Evolutionary conservation across 2,888 invertebrate species (phyloP), one percentile per base, ranked within the genome.

Genomic region (Megastigmus dorsalis): DNA sequence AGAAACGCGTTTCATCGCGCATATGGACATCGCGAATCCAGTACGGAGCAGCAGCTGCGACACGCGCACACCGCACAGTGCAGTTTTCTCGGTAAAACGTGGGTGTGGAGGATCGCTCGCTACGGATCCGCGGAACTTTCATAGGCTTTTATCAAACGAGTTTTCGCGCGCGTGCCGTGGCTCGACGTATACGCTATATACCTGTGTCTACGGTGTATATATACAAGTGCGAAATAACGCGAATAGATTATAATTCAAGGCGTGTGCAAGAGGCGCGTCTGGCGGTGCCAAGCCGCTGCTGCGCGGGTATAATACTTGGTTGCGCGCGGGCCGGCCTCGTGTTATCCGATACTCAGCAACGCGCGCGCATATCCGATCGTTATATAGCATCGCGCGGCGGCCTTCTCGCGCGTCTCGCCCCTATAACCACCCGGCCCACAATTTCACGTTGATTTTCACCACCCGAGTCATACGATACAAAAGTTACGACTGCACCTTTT

Each of bases 381-480:
- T 52, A 43, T 18, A 52, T 28, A n/a, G n/a, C n/a, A 43, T 36
- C 38, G 6, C 43, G 48, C 45, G n/a, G n/a, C 3, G 23, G 26
- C 50, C 26, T 28, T 33, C n/a, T n/a, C 33, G 52, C 59, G 63
- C 57, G 63, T 67, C 67, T 54, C 63, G 63, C 71, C 67, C 59
- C 63, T 65, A 74, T 74, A 48, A n/a, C n/a, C 52, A 36, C 28
- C n/a, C 54, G 65, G 33, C 48, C n/a, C 66, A 67, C 67, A 59
- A 75, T 65, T 70, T 62, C 65, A 63, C 60, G 71, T 76, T 71
- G 66, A 79, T 79, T 77, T 78, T 69, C 65, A 33, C 52, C 52
- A 13, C 38, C n/a, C 75, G 75, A 78, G 78, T 77, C 74, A 77
- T 79, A 73, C 78, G 76, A 79, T 79, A 79, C 75, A 74, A 80